Evolutionary conservation across 1,140 invertebrate species (phyloP).

Genomic region (Dolichoris vasculosae): DNA sequence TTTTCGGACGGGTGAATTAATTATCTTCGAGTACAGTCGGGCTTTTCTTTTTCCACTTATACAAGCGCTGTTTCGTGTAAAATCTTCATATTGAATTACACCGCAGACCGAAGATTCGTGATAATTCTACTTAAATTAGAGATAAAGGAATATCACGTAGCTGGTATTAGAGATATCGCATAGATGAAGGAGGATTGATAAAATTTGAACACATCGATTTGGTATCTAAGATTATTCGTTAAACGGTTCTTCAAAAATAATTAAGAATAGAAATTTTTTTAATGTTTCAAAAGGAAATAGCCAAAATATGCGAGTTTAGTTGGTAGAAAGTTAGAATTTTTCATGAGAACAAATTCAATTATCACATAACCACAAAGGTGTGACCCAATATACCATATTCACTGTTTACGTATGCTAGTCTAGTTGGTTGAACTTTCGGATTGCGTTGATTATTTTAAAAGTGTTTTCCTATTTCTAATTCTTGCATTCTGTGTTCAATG

Average conservation of each 20-base stretch:
- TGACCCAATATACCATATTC: slow-evolving; percentile 5
- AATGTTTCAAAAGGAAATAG: too few species aligned
- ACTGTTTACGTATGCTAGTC: not conserved
- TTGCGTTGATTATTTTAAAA: not conserved
- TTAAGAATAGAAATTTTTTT: too few species aligned
- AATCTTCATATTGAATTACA: not conserved
- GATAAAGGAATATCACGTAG: too few species aligned
- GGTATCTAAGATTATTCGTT: too few species aligned
- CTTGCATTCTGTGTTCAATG: not conserved
- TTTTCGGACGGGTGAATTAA: slow-evolving; percentile 8
- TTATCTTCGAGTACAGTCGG: not conserved
- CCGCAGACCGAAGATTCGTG: not conserved
- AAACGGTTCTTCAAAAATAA: too few species aligned
- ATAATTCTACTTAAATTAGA: too few species aligned
- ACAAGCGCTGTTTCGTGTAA: not conserved
- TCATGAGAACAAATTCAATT: slow-evolving; percentile 33
- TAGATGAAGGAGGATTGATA: too few species aligned
- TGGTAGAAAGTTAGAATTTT: not conserved
- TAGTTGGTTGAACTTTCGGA: not conserved
- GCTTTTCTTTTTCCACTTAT: not conserved
- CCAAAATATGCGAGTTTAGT: not conserved
- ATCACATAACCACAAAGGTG: slow-evolving; percentile 12
- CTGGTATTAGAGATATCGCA: too few species aligned
- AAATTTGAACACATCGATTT: too few species aligned
- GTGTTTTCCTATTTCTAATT: not conserved